Conservation (phyloP, 2,113 vertebrate genomes). For the Pterocles orientalis region DNA sequence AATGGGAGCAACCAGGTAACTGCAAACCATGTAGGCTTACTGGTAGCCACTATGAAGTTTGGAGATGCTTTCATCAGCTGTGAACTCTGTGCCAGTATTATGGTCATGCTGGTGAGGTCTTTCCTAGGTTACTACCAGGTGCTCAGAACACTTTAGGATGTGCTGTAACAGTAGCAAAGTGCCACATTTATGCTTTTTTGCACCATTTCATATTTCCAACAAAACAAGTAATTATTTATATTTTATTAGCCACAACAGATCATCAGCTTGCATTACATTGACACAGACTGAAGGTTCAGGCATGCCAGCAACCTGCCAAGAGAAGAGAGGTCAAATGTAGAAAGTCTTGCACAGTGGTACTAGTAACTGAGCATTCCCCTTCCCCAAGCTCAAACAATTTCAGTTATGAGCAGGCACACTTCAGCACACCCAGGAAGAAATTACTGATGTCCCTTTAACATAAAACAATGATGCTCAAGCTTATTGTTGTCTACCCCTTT, state of each 20-base stretch:
- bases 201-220: not conserved
- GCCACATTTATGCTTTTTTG: not conserved
- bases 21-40: not conserved
- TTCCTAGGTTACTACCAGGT: not conserved
- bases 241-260: conserved; percentile 50
- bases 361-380: not conserved
- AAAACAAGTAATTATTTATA: conserved; percentile 7
- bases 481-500: not conserved
- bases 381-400: not conserved
- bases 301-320: conserved; percentile 42
- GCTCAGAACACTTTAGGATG: not conserved
- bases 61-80: not conserved
- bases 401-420: not conserved
- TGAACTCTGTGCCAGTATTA: not conserved
- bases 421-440: not conserved
- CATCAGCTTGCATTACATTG: not conserved
- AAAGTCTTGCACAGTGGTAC: not conserved
- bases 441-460: not conserved
- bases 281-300: not conserved
- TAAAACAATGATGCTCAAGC: not conserved
- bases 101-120: not conserved
- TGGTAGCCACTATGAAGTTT: accelerated
- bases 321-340: conserved; percentile 21
- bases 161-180: not conserved
- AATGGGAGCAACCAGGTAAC: not conserved